Evolutionary conservation across 2,888 invertebrate species (phyloP).

Genomic region (Beris morrisii): DNA sequence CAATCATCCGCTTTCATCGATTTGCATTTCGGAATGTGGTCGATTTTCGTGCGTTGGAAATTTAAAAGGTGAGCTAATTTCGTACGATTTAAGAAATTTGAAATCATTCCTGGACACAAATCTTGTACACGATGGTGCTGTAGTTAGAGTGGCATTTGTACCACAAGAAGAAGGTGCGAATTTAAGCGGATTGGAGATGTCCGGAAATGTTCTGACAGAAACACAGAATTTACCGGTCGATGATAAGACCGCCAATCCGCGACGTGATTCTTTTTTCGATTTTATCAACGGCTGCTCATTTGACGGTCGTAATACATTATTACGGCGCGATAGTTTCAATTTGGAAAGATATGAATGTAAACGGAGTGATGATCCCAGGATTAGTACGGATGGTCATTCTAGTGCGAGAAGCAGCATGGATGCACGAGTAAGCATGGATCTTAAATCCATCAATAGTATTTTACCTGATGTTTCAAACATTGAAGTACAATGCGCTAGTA

Average conservation of each 20-base stretch:
- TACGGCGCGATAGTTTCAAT: constrained; percentile 18
- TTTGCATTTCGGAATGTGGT: constrained; percentile 52
- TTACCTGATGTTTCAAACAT: neutral
- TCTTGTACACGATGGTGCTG: constrained; percentile 48
- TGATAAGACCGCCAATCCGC: neutral
- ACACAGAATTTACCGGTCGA: constrained; percentile 11
- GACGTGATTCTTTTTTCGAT: constrained; percentile 22
- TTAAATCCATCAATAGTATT: constrained; percentile 13
- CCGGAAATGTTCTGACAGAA: constrained; percentile 11
- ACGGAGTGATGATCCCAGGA: constrained; percentile 3
- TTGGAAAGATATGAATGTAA: constrained; percentile 8
- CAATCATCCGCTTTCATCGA: constrained; percentile 51
- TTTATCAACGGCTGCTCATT: constrained; percentile 23
- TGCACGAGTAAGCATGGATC: constrained; percentile 12
- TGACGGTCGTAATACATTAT: constrained; percentile 7
- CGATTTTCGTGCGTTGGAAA: constrained; percentile 52
- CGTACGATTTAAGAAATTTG: constrained; percentile 50
- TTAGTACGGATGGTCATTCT: neutral
- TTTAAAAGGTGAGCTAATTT: constrained; percentile 53
- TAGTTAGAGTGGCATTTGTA: constrained; percentile 50
- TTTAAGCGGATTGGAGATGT: constrained; percentile 3
- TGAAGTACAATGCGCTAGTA: neutral
- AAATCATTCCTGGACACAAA: constrained; percentile 46
- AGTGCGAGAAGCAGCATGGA: neutral
- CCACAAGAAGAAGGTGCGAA: constrained; percentile 41